These are phyloP conservation scores for Dryococelus australis DNA, from an alignment of 2,888 invertebrate species.

Conservation along the genomic window DNA sequence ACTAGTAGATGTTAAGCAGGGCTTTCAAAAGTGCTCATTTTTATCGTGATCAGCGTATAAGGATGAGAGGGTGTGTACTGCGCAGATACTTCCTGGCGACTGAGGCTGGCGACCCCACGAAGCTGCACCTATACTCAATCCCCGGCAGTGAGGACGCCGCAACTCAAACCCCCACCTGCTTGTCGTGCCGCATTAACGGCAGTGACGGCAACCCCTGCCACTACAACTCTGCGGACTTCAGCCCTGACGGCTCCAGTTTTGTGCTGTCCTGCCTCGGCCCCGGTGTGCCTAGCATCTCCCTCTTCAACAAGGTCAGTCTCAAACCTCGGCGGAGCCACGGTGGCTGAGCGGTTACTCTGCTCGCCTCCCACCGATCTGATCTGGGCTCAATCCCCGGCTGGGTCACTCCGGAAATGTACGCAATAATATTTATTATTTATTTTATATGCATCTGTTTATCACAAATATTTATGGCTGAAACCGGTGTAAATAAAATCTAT, in stretches of 20 bases:
- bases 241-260: constrained; percentile 70
- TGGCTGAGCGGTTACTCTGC: no score
- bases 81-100: constrained; percentile 89
- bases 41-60: no score
- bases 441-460: no score
- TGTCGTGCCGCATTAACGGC: constrained; percentile 75
- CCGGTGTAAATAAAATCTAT: no score
- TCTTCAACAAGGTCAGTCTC: constrained; percentile 66
- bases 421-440: no score
- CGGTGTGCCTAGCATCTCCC: constrained; percentile 74
- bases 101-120: constrained; percentile 74
- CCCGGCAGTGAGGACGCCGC: constrained; percentile 60
- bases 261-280: constrained; percentile 86
- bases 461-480: no score
- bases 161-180: constrained; percentile 64
- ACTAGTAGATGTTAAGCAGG: no score
- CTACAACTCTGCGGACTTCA: constrained; percentile 75
- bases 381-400: no score
- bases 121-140: constrained; percentile 82
- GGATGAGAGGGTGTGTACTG: no score
- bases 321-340: neutral
- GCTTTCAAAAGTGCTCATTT: no score
- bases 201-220: constrained; percentile 65
- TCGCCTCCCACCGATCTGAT: no score
- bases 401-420: no score